phyloP scores from a whole-genome alignment of 2,797 vertebrate species.

The Fistularia commersonii region DNA sequence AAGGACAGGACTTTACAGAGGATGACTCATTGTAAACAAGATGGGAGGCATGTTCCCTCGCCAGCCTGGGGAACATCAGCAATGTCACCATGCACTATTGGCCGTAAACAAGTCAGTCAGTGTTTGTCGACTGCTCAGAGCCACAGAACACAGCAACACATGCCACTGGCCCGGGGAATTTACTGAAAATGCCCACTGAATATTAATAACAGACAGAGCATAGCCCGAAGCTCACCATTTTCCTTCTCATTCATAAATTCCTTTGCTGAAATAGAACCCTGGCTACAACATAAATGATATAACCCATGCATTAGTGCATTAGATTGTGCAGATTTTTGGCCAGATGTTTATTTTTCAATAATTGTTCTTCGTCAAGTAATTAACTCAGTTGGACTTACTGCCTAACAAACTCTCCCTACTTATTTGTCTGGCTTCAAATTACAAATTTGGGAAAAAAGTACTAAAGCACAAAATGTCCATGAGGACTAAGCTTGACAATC shows the following conservation, averaged over 20 bases:
- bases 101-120: slow-evolving; percentile 47
- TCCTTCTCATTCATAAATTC: slow-evolving; percentile 24
- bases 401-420: too few relatives aligned
- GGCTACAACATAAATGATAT: slow-evolving; percentile 11
- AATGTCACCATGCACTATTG: slow-evolving; percentile 57
- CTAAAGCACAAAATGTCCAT: neutral
- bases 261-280: slow-evolving; percentile 22
- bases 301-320: slow-evolving; percentile 23
- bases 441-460: neutral
- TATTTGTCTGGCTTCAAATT: neutral
- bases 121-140: slow-evolving; percentile 43
- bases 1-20: slow-evolving; percentile 61
- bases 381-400: too few relatives aligned
- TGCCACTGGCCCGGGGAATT: slow-evolving; percentile 42
- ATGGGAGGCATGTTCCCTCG: slow-evolving; percentile 54
- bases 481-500: neutral
- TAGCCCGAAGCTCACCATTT: slow-evolving; percentile 36
- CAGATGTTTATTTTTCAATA: neutral
- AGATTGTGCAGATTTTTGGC: slow-evolving; percentile 22
- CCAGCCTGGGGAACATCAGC: slow-evolving; percentile 60
- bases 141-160: slow-evolving; percentile 31
- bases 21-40: slow-evolving; percentile 71
- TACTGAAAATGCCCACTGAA: slow-evolving; percentile 53
- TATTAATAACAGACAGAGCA: slow-evolving; percentile 53
- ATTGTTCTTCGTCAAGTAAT: too few relatives aligned